These are phyloP conservation scores for Mirza zaza DNA, from an alignment of 2,113 vertebrate genomes.

Conservation along the genomic window DNA sequence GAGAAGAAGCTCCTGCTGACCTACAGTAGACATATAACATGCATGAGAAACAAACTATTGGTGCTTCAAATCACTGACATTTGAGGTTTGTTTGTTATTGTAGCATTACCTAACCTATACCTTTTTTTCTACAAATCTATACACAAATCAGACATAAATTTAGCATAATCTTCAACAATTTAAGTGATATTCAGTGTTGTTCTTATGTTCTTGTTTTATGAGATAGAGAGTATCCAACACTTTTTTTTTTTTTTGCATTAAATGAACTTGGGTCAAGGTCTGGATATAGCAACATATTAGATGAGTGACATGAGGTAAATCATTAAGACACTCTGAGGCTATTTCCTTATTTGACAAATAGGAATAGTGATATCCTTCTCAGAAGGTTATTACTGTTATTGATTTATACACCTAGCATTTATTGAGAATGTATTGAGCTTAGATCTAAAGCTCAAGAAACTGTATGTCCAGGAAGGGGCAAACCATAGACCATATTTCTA, in stretches of 20 bases:
- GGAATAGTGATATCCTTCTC: not conserved
- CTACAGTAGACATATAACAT: not conserved
- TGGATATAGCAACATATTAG: not conserved
- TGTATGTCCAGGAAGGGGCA: not conserved
- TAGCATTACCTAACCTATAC: not conserved
- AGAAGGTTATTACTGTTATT: not conserved
- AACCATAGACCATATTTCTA: not conserved
- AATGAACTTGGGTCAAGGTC: not conserved
- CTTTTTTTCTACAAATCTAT: not conserved
- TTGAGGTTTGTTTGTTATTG: not conserved
- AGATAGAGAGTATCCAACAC: not conserved
- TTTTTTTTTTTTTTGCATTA: not conserved
- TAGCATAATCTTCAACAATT: not conserved
- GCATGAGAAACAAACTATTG: not conserved
- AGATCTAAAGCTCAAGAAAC: not conserved
- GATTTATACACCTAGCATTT: not conserved
- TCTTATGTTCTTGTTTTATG: not conserved
- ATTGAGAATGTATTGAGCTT: not conserved
- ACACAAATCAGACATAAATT: not conserved
- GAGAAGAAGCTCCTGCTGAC: not conserved
- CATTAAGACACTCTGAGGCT: not conserved
- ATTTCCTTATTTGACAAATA: slow-evolving; percentile 9
- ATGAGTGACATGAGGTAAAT: not conserved
- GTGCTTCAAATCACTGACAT: not conserved
- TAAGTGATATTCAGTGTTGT: not conserved